A percentile compares a stretch with the other conserved stretches of the same genome.
These are phyloP conservation scores for Tragelaphus imberbis DNA, from an alignment of 2,113 vertebrate species.

Conservation along the genomic window DNA sequence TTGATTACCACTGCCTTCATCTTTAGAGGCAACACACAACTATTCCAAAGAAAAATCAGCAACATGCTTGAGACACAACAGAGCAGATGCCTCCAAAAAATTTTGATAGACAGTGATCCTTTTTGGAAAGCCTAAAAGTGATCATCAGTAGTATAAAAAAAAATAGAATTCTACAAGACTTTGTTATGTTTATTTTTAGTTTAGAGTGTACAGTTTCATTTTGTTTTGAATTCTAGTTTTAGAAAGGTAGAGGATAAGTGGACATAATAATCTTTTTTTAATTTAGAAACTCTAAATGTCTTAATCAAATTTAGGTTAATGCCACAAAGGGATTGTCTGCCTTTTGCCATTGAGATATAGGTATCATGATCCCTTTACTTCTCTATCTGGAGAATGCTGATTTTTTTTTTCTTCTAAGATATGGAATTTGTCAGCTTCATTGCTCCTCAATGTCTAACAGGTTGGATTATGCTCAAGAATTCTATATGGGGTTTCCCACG, in stretches of 20 bases:
- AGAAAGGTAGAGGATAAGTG: background rate
- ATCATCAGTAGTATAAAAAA: background rate
- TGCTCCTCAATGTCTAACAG: background rate
- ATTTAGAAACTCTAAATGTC: background rate
- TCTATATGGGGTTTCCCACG: background rate
- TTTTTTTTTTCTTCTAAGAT: background rate
- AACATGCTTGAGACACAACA: background rate
- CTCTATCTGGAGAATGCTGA: background rate
- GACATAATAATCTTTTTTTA: background rate
- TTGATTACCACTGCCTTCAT: background rate
- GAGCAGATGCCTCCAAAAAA: background rate
- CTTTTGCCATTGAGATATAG: background rate
- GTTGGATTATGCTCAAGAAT: background rate
- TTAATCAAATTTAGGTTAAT: background rate
- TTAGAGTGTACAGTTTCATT: background rate
- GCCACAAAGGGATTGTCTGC: background rate
- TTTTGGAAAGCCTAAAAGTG: background rate
- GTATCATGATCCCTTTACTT: background rate
- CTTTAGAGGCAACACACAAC: background rate
- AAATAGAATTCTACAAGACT: background rate
- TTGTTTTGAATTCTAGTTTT: constrained; percentile 5
- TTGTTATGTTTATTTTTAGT: background rate
- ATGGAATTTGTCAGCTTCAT: background rate
- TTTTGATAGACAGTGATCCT: background rate
- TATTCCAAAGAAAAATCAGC: background rate